Evolutionary conservation across 2,797 vertebrate genomes (phyloP).

Genomic region (Hypotaenidia okinawae): DNA sequence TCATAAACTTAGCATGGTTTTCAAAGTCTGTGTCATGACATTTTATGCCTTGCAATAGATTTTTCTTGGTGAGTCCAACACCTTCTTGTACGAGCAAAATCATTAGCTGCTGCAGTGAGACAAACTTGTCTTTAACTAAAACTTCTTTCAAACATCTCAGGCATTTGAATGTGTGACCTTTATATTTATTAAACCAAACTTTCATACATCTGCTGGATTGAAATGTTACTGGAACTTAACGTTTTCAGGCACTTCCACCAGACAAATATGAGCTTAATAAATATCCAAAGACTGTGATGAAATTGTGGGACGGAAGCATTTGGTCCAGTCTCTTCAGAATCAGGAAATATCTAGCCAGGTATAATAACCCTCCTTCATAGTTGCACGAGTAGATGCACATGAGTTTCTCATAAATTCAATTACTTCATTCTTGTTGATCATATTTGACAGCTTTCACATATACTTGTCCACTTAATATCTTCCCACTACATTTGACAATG

Average conservation of each 20-base stretch:
- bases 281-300: neutral
- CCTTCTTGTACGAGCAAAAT: neutral
- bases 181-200: neutral
- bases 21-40: fast-evolving
- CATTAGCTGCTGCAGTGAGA: neutral
- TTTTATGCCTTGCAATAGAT: neutral
- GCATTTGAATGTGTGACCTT: neutral
- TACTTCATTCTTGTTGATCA: neutral
- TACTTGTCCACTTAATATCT: constrained; percentile 36
- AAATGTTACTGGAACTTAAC: neutral
- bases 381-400: neutral
- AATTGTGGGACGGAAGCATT: neutral
- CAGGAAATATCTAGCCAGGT: neutral
- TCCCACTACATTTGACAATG: constrained; percentile 7
- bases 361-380: neutral
- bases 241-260: neutral
- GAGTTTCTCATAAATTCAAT: constrained; percentile 2
- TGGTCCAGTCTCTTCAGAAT: neutral
- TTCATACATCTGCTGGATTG: neutral
- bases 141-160: neutral
- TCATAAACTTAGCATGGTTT: neutral
- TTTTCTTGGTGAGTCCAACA: neutral
- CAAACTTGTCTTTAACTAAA: neutral
- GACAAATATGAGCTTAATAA: neutral
- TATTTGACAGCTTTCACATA: constrained; percentile 19